These are phyloP conservation scores for Menura novaehollandiae DNA, from an alignment of 2,113 vertebrate species.

Conservation along the genomic window DNA sequence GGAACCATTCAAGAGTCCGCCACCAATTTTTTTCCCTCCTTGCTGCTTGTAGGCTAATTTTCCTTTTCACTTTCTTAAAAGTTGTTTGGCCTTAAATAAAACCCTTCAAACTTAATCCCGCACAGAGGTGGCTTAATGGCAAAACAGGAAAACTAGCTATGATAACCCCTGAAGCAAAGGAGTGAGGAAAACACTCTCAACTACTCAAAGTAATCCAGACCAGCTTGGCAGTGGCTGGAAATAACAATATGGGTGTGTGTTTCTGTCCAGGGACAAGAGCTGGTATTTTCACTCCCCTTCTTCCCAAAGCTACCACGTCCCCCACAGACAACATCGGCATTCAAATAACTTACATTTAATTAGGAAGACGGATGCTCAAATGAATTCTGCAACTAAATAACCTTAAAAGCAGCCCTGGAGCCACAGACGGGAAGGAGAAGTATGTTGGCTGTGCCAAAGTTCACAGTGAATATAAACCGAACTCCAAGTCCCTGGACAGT, in stretches of 20 bases:
- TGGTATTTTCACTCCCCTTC: background rate
- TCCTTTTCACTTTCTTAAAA: background rate
- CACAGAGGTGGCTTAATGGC: background rate
- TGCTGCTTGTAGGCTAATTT: background rate
- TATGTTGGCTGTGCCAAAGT: background rate
- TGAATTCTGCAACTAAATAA: background rate
- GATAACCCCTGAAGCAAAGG: slow-evolving; percentile 8
- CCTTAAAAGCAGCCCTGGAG: background rate
- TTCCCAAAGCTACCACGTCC: background rate
- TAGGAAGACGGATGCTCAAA: background rate
- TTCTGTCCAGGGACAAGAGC: background rate
- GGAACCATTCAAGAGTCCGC: background rate
- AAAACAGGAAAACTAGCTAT: slow-evolving; percentile 32
- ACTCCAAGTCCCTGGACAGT: background rate
- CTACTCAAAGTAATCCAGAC: background rate
- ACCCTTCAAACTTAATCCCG: background rate
- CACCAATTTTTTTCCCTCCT: background rate
- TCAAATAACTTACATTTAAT: background rate
- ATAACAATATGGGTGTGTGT: background rate
- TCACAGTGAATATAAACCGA: background rate
- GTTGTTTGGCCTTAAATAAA: background rate
- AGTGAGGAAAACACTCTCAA: background rate
- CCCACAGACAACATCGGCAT: background rate
- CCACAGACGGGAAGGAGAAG: background rate
- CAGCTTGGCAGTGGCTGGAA: background rate